phyloP scores from a whole-genome alignment of 2,888 invertebrate species.

The Drosophila affinis region DNA sequence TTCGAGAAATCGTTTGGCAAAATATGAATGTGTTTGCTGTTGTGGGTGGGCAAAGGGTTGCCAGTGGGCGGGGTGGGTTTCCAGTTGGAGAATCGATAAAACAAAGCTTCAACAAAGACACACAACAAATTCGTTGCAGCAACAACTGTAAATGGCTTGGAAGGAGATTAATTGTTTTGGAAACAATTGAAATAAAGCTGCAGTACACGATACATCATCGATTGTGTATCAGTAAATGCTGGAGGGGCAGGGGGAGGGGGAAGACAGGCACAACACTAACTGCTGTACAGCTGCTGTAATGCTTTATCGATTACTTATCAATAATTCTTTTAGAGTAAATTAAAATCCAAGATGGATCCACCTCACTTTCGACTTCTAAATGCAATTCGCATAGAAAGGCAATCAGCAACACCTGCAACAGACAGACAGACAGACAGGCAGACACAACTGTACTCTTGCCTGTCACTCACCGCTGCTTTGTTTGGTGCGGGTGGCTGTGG shows the following conservation, averaged over 20 bases:
- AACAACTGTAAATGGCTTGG: neutral
- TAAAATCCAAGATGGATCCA: neutral
- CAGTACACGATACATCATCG: neutral
- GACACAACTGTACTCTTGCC: neutral
- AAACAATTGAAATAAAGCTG: neutral
- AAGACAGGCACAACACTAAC: neutral
- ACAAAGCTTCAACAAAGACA: neutral
- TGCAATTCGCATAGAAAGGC: neutral
- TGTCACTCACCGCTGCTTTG: slow-evolving; percentile 30
- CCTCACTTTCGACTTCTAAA: neutral
- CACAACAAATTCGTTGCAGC: neutral
- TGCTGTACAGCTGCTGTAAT: too few relatives aligned
- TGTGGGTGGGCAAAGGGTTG: neutral
- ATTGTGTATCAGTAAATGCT: neutral
- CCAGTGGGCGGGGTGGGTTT: neutral
- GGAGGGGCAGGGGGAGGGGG: neutral
- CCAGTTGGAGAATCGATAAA: slow-evolving; percentile 26
- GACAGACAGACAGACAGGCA: neutral
- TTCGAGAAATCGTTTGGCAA: slow-evolving; percentile 34
- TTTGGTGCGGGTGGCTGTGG: neutral
- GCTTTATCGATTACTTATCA: too few relatives aligned
- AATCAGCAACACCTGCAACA: neutral
- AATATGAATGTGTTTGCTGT: slow-evolving; percentile 26
- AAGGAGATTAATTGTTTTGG: neutral
- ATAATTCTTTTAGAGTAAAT: neutral